Evolutionary conservation across 2,797 vertebrate genomes (phyloP), one percentile per base, ranked within the genome.

Genomic region (Podargus strigoides): DNA sequence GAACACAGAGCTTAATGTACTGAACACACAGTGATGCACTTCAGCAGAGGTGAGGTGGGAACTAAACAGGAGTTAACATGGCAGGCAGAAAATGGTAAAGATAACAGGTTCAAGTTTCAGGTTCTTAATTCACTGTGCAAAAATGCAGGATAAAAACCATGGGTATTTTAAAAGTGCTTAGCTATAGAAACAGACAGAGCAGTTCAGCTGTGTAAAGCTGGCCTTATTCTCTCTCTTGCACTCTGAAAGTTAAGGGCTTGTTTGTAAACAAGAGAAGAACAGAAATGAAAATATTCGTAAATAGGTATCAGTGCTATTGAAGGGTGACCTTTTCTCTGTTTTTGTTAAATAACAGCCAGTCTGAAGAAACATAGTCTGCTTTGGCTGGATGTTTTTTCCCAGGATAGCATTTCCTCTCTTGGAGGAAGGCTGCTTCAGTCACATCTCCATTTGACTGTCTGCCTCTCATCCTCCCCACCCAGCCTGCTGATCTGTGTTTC

Each of bases 361-460:
- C 60, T 94, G 73, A 47, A 87, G 82, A 66, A 90, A 58, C 46
- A 49, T 2, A 34, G 42, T 69, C 79, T 85, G 19, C 80, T 64
- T 64, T 62, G 78, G n/a, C 62, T 79, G 47, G 73, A 37, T 79
- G 37, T 32, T 78, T 77, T 92, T 84, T 78, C 91, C 70, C 83
- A 94, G 85, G 91, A 86, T 19, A 95, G 63, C 74, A 67, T 87
- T 90, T 95, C 94, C 82, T 90, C 67, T 94, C 59, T 75, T 73
- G 69, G 50, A 95, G 77, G 89, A 95, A 87, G 47, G 79, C 56
- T 68, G 83, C 50, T 76, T 79, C 56, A 77, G 76, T 91, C 62
- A 81, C 55, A 73, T 72, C 82, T 91, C 91, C 67, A 7, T 87
- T 89, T 93, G 82, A 81, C 63, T 77, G 85, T 77, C 85, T 87